A percentile compares a stretch with the other conserved stretches of the same genome.
These are phyloP conservation scores for Helogale parvula DNA, from an alignment of 2,113 vertebrate species.

Conservation along the genomic window DNA sequence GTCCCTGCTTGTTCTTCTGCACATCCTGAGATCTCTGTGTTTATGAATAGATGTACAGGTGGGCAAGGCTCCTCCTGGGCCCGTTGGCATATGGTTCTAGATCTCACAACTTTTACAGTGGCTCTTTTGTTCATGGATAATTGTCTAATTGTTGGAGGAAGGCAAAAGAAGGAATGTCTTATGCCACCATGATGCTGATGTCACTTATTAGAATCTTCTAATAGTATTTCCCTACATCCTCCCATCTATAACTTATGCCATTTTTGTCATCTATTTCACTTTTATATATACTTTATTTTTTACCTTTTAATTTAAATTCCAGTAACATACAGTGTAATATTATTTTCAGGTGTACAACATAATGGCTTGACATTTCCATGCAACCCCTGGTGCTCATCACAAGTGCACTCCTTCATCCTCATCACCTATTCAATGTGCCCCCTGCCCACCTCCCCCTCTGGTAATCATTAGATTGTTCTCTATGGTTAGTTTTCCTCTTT, in stretches of 20 bases:
- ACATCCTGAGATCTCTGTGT: not conserved
- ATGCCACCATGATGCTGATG: not conserved
- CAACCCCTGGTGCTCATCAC: not conserved
- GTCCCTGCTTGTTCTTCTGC: not conserved
- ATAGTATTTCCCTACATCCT: not conserved
- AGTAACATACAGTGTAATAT: not conserved
- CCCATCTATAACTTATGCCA: not conserved
- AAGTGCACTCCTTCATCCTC: not conserved
- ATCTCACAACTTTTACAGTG: not conserved
- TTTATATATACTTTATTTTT: not conserved
- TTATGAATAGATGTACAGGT: not conserved
- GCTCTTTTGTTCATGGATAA: not conserved
- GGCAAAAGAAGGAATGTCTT: not conserved
- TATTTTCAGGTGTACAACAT: not conserved
- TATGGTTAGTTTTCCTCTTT: not conserved
- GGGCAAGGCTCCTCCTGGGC: not conserved
- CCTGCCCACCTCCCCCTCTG: not conserved
- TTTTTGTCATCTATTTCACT: not conserved
- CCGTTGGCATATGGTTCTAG: not conserved
- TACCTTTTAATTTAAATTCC: not conserved
- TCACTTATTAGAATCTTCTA: not conserved
- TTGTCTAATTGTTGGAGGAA: not conserved
- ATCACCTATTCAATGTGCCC: not conserved
- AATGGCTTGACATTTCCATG: not conserved
- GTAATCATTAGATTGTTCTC: not conserved